Percentiles rank a stretch among this genome's conserved stretches.
Evolutionary conservation across 1,140 invertebrate species (phyloP).

Genomic region (Pseudomyrmex flavicornis): DNA sequence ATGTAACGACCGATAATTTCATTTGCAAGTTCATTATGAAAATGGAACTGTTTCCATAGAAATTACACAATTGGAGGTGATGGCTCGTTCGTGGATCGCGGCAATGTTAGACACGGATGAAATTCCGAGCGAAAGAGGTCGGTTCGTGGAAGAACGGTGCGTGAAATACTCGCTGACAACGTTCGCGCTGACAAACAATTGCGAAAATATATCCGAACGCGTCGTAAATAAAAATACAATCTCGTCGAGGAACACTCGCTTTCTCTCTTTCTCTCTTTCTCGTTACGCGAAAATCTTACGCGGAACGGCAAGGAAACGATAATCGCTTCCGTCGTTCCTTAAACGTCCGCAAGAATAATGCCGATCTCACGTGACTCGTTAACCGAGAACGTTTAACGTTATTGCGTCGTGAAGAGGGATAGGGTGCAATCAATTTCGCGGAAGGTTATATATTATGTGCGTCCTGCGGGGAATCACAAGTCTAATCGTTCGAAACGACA

Average conservation of each 20-base stretch:
- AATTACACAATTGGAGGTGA: slow-evolving; percentile 52
- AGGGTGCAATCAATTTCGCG: slow-evolving; percentile 36
- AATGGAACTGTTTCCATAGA: slow-evolving; percentile 56
- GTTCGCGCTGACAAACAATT: neutral
- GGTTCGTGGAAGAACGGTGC: neutral
- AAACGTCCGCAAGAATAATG: slow-evolving; percentile 47
- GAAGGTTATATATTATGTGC: neutral
- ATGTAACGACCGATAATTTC: slow-evolving; percentile 53
- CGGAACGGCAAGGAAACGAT: neutral
- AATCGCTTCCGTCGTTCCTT: slow-evolving; percentile 16
- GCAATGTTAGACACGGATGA: slow-evolving; percentile 1
- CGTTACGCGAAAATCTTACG: neutral
- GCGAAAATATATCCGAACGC: neutral
- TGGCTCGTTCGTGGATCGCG: neutral
- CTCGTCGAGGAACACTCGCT: too few relatives aligned
- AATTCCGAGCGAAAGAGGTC: slow-evolving; percentile 6
- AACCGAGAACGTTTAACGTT: slow-evolving; percentile 48
- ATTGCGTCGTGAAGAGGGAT: slow-evolving; percentile 39
- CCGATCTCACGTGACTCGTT: slow-evolving; percentile 53
- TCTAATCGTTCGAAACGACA: slow-evolving; percentile 19
- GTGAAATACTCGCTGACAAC: neutral
- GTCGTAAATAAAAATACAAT: slow-evolving; percentile 29
- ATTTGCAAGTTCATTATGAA: slow-evolving; percentile 56
- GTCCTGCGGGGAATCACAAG: slow-evolving; percentile 18
- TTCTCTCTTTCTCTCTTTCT: too few relatives aligned